A percentile compares a stretch with the other conserved stretches of the same genome.
phyloP scores from a whole-genome alignment of 1,140 invertebrate species.

The Cydia amplana region DNA sequence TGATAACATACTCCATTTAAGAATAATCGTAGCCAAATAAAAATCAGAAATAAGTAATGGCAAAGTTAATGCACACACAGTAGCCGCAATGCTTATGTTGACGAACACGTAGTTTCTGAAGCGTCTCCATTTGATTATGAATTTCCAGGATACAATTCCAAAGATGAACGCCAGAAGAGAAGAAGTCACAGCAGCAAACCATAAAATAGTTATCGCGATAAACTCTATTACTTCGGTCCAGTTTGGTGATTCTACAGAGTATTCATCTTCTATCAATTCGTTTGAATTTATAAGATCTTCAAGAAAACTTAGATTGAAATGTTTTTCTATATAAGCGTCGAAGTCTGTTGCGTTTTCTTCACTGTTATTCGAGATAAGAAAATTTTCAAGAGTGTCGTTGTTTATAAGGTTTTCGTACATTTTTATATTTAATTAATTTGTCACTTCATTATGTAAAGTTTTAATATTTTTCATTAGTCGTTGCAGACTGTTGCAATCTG shows the following conservation, averaged over 20 bases:
- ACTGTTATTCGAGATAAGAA: too few relatives aligned
- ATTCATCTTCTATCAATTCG: background rate
- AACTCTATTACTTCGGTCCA: background rate
- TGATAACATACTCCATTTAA: background rate
- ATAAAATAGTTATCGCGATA: background rate
- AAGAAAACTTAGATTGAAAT: too few relatives aligned
- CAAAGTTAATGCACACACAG: background rate
- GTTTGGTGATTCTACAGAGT: background rate
- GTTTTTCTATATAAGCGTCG: too few relatives aligned
- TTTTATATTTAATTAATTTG: too few relatives aligned
- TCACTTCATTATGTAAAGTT: too few relatives aligned
- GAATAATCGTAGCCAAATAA: background rate
- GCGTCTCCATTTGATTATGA: background rate
- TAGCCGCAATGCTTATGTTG: background rate
- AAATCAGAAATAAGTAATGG: background rate
- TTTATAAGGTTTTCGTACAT: too few relatives aligned
- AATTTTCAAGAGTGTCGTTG: too few relatives aligned
- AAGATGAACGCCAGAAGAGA: background rate
- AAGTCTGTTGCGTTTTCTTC: too few relatives aligned
- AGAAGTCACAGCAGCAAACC: background rate
- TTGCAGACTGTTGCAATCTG: too few relatives aligned
- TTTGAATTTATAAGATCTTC: background rate
- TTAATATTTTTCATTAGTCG: too few relatives aligned
- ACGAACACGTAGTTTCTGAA: constrained; percentile 14
- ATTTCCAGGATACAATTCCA: background rate